phyloP scores from a whole-genome alignment of 2,888 invertebrate species.

The Steinernema hermaphroditum region DNA sequence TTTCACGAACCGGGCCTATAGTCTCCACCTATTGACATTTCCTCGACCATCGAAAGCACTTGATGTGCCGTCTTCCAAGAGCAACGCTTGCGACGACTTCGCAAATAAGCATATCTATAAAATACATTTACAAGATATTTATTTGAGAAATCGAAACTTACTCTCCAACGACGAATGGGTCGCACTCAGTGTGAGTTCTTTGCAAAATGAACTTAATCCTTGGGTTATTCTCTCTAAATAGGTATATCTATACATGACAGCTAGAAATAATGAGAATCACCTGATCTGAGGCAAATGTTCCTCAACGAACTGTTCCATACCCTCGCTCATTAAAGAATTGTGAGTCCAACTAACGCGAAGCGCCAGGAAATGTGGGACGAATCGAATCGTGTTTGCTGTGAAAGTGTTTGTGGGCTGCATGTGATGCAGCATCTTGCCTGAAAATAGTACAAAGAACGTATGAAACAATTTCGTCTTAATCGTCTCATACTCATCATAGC shows the following conservation, averaged over 20 bases:
- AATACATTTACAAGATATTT: not conserved
- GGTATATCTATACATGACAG: not conserved
- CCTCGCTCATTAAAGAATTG: slow-evolving; percentile 57
- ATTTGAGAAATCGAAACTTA: too few species aligned
- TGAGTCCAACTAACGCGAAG: slow-evolving; percentile 63
- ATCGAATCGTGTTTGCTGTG: slow-evolving; percentile 35
- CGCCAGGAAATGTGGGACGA: slow-evolving; percentile 57
- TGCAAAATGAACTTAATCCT: slow-evolving; percentile 52
- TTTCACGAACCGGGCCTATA: slow-evolving; percentile 53
- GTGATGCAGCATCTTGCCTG: slow-evolving; percentile 22
- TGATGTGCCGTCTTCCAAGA: slow-evolving; percentile 58
- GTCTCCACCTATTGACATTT: slow-evolving; percentile 61
- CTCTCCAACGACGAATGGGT: slow-evolving; percentile 64
- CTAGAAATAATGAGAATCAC: slow-evolving; percentile 39
- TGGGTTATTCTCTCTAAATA: slow-evolving; percentile 57
- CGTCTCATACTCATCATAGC: too few species aligned
- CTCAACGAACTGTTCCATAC: slow-evolving; percentile 63
- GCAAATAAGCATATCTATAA: slow-evolving; percentile 36
- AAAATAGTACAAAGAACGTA: too few species aligned
- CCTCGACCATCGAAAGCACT: slow-evolving; percentile 62
- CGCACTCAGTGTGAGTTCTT: slow-evolving; percentile 56
- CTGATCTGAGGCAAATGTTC: slow-evolving; percentile 61
- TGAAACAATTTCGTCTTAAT: too few species aligned
- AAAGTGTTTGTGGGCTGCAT: slow-evolving; percentile 37
- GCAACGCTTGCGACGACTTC: slow-evolving; percentile 32